Percentiles rank a stretch among this genome's conserved stretches.
phyloP scores from a whole-genome alignment of 2,113 vertebrate genomes.

The Saimiri boliviensis region DNA sequence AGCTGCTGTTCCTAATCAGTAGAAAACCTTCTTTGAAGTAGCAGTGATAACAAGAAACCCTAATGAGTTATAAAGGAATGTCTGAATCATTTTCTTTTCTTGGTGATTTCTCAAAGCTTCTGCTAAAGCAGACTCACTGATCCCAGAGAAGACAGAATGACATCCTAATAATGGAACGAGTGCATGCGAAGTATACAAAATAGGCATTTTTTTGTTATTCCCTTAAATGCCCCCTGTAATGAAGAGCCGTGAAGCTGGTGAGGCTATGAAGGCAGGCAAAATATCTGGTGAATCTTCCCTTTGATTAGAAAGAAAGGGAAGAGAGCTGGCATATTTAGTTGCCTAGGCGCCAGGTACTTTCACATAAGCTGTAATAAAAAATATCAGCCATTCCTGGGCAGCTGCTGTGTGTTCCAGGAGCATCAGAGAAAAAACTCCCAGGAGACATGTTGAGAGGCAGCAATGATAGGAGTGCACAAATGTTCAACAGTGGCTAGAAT shows the following conservation, averaged over 20 bases:
- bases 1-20: conserved; percentile 49
- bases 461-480: too few relatives aligned
- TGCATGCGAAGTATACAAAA: conserved; percentile 73
- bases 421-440: neutral
- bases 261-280: neutral
- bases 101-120: conserved; percentile 81
- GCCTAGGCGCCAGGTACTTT: neutral
- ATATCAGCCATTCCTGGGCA: neutral
- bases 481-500: neutral
- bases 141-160: conserved; percentile 78
- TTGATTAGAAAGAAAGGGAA: neutral
- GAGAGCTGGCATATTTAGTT: neutral
- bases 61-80: conserved; percentile 78
- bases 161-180: conserved; percentile 74
- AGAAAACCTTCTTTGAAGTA: conserved; percentile 75
- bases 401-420: neutral
- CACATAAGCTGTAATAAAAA: neutral
- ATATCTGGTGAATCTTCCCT: neutral
- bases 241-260: neutral
- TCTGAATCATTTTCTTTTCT: conserved; percentile 83
- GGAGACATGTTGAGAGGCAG: neutral
- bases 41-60: conserved; percentile 68
- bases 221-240: conserved; percentile 63
- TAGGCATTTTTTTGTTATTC: conserved; percentile 73
- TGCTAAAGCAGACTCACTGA: conserved; percentile 75